phyloP scores from a whole-genome alignment of 2,113 vertebrate species.

The Erpornis zantholeuca region DNA sequence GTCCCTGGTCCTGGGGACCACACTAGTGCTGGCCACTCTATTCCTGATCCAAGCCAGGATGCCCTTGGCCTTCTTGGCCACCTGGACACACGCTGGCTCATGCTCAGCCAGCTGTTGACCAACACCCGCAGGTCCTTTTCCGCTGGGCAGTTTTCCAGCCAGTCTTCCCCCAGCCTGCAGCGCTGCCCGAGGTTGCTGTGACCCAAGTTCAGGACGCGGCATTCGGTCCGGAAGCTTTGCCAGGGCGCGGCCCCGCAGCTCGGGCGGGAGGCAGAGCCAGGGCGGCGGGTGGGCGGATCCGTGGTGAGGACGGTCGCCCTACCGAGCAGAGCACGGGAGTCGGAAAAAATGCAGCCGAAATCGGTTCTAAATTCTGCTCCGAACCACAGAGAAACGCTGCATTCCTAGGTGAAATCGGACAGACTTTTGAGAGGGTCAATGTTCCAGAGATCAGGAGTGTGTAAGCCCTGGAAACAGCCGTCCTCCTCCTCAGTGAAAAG shows the following conservation, averaged over 20 bases:
- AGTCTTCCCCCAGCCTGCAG: too few species aligned
- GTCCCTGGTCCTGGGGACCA: neutral
- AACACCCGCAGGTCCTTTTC: neutral
- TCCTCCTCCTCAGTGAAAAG: neutral
- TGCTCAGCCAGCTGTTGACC: neutral
- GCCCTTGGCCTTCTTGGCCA: neutral
- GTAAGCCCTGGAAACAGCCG: neutral
- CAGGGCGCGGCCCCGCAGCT: neutral
- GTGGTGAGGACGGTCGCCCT: rapidly evolving
- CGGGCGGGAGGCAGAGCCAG: too few species aligned
- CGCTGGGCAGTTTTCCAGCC: neutral
- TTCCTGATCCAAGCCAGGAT: neutral
- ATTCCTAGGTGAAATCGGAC: rapidly evolving
- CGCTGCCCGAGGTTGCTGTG: neutral
- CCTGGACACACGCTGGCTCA: neutral
- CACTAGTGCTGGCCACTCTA: neutral
- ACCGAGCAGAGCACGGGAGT: rapidly evolving
- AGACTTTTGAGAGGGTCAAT: neutral
- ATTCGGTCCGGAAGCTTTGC: rapidly evolving
- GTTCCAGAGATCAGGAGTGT: too few species aligned
- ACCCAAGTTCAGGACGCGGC: rapidly evolving
- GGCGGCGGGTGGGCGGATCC: rapidly evolving
- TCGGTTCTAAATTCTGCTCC: rapidly evolving
- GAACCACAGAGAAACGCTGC: rapidly evolving
- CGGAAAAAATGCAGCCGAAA: rapidly evolving